These are phyloP conservation scores for Drosophila athabasca DNA, from an alignment of 1,140 invertebrate species.

Conservation along the genomic window DNA sequence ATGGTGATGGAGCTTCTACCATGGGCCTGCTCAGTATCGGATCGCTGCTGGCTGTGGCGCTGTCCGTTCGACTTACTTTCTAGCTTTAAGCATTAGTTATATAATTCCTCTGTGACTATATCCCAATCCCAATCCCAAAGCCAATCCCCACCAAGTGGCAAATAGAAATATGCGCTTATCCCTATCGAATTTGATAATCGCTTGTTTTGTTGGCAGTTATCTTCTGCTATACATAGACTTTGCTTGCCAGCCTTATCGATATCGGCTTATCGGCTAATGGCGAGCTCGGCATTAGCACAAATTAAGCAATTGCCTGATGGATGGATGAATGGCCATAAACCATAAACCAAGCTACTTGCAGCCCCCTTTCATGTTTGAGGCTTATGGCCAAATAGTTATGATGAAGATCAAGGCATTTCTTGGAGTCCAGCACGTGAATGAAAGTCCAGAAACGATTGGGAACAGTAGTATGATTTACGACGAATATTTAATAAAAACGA, in stretches of 20 bases:
- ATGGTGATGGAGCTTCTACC: conserved; percentile 30
- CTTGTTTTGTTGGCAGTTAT: conserved; percentile 31
- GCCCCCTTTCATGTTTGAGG: too few relatives aligned
- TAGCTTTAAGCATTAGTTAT: conserved; percentile 52
- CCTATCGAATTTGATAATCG: conserved; percentile 47
- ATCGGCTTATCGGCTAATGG: conserved; percentile 42
- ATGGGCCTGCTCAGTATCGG: conserved; percentile 50
- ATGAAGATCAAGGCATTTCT: too few relatives aligned
- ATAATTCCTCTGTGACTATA: conserved; percentile 52
- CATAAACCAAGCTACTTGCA: background rate
- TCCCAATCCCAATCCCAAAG: background rate
- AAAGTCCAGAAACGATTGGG: too few relatives aligned
- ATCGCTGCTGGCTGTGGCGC: conserved; percentile 48
- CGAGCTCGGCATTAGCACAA: conserved; percentile 39
- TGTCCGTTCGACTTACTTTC: conserved; percentile 45
- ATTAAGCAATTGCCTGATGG: conserved; percentile 44
- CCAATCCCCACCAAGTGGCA: conserved; percentile 40
- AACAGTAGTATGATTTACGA: too few relatives aligned
- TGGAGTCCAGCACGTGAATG: too few relatives aligned
- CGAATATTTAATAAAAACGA: too few relatives aligned
- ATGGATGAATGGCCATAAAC: conserved; percentile 25
- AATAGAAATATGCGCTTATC: conserved; percentile 53
- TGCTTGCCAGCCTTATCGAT: conserved; percentile 5
- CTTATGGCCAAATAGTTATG: conserved; percentile 18
- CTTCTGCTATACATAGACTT: conserved; percentile 30